Evolutionary conservation across 37 sponge, comb jelly and placozoan species (phyloP).

Genomic region (Ephydatia muelleri): DNA sequence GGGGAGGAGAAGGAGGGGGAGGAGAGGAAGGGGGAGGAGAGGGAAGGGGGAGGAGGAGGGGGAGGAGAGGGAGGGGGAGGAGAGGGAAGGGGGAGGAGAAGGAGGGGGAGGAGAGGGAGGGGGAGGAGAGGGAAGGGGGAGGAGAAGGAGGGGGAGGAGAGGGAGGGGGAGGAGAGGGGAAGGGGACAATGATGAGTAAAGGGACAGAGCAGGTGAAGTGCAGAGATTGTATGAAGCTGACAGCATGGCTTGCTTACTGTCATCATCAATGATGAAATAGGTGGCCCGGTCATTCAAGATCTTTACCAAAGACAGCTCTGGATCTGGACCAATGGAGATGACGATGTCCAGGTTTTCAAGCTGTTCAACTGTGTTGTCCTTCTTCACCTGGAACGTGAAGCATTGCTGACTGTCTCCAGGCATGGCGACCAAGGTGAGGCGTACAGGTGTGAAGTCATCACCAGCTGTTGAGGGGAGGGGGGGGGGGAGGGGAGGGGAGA

Average conservation of each 20-base stretch:
- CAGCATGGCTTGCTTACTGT: too few relatives aligned
- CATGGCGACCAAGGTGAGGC: not conserved
- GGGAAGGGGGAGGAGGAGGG: not conserved
- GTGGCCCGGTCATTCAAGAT: slow-evolving; percentile 9
- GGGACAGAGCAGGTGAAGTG: not conserved
- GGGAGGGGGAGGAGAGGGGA: not conserved
- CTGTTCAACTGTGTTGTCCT: not conserved
- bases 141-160: not conserved
- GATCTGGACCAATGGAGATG: not conserved
- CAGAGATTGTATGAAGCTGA: too few relatives aligned
- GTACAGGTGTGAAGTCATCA: not conserved
- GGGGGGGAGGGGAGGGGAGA: not conserved
- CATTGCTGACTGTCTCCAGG: not conserved
- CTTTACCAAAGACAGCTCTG: not conserved
- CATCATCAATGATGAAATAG: slow-evolving; percentile 29
- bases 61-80: not conserved
- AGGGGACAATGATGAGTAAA: not conserved
- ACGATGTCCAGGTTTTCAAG: not conserved
- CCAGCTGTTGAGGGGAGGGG: not conserved
- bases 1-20: not conserved
- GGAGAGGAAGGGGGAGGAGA: not conserved
- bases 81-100: not conserved
- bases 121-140: not conserved
- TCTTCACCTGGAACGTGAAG: not conserved
- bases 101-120: not conserved